A percentile compares a stretch with the other conserved stretches of the same genome.
These are phyloP conservation scores for Oopsacas minuta DNA, from an alignment of 37 sponge, comb jelly and placozoan species.

Conservation along the genomic window DNA sequence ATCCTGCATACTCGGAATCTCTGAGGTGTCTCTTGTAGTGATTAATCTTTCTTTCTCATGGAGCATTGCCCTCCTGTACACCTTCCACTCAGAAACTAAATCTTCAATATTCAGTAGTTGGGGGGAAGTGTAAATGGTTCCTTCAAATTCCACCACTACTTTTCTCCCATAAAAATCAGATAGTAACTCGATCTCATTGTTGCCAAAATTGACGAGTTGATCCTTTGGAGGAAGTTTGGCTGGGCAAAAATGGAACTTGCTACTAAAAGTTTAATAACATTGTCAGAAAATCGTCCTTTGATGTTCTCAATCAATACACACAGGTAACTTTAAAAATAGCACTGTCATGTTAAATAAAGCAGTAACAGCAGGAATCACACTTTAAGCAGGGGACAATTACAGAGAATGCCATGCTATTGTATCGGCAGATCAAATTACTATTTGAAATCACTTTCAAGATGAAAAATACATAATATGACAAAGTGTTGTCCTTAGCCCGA, in stretches of 20 bases:
- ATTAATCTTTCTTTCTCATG: not conserved
- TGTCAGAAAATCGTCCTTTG: not conserved
- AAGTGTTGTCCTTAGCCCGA: not conserved
- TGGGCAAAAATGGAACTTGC: not conserved
- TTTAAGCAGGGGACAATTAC: not conserved
- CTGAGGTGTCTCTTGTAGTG: not conserved
- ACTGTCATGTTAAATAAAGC: not conserved
- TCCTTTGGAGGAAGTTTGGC: conserved; percentile 1
- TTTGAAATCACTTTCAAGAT: not conserved
- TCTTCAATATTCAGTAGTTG: not conserved
- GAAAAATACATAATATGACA: not conserved
- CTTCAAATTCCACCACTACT: not conserved
- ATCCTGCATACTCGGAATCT: not conserved
- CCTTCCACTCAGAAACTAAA: conserved; percentile 11
- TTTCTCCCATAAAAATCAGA: conserved; percentile 4
- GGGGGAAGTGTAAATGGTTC: not conserved
- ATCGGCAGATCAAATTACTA: not conserved
- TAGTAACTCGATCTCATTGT: not conserved
- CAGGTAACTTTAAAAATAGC: not conserved
- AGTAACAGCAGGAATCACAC: not conserved
- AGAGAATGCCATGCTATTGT: not conserved
- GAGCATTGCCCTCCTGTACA: not conserved
- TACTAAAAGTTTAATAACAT: not conserved
- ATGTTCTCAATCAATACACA: not conserved
- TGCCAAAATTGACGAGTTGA: not conserved